Percentiles rank a stretch among this genome's conserved stretches.
These are phyloP conservation scores for Papilio aristodemus DNA, from an alignment of 1,140 invertebrate genomes.

Conservation along the genomic window DNA sequence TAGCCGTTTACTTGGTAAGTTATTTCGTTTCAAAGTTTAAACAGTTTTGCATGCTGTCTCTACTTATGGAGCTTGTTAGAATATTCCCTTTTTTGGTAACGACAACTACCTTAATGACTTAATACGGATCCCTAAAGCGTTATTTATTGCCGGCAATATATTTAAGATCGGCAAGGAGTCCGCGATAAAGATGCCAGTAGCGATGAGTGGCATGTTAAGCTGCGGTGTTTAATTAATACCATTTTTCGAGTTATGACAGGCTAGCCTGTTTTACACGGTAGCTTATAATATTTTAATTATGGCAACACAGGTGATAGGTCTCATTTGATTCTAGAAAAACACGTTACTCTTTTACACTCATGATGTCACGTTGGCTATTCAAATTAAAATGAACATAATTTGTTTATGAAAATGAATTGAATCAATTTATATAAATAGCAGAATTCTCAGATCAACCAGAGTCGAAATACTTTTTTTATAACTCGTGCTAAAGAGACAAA, in stretches of 20 bases:
- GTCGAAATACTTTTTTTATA: too few relatives aligned
- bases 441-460: too few relatives aligned
- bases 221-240: not conserved
- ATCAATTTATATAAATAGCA: too few relatives aligned
- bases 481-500: too few relatives aligned
- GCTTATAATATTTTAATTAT: not conserved
- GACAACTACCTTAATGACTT: conserved; percentile 26
- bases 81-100: conserved; percentile 27
- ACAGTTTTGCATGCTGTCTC: conserved; percentile 7
- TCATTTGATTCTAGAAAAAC: too few relatives aligned
- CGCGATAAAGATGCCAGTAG: conserved; percentile 7
- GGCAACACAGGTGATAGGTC: too few relatives aligned
- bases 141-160: conserved; percentile 23
- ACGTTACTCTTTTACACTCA: not conserved
- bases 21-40: conserved; percentile 13
- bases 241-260: not conserved
- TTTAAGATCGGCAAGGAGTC: conserved; percentile 13
- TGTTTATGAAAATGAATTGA: too few relatives aligned
- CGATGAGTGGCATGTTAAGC: not conserved
- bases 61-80: conserved; percentile 17
- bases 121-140: conserved; percentile 23
- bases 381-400: too few relatives aligned
- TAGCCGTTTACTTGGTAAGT: not conserved
- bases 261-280: not conserved
- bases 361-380: not conserved